Evolutionary conservation across 2,888 invertebrate species (phyloP), one percentile per base, ranked within the genome.

Genomic region (Andrena fulva): DNA sequence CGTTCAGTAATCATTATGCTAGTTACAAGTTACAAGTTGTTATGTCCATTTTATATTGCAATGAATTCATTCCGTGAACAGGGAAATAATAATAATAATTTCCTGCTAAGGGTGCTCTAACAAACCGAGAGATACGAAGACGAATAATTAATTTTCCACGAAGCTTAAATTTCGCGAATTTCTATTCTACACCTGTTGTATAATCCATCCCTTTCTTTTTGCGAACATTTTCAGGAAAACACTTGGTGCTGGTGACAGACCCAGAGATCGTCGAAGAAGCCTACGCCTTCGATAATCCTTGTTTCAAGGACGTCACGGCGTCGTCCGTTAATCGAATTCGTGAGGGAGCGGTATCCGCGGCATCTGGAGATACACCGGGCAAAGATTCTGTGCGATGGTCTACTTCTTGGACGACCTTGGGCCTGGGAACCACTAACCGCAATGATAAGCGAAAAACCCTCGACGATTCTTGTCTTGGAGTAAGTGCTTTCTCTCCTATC

Each of bases 261-360:
- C 96, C 97, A 0, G 97, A 97, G 91, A 96, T 96, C 73, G 96
- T 96, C n/a, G 96, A 96, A 86, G 96, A 96, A 87, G 96, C 97
- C 88, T 97, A 96, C 92, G 97, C 97, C 0, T 97, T 97, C 93
- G 97, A 97, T 94, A 97, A 97, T 94, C 97, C 97, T 24, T 97
- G 97, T 77, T 97, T 97, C 95, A 95, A 96, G 62, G 93, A 94
- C 82, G 91, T 91, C 5, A 92, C 93, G 1, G 85, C 95, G 93
- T 89, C 92, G 92, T 59, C 84, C 89, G 94, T 94, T 16, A 94
- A 93, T 4, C 89, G 93, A 67, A 90, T 89, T 74, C 87, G 91
- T 72, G 93, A 93, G 4, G 89, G 90, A 59, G 88, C 92, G 4
- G 76, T 91, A n/a, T 91, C 87, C 0, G 79, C 69, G 24, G 70